Conservation (phyloP, 2,797 vertebrate species). For the Accipiter minullus region DNA sequence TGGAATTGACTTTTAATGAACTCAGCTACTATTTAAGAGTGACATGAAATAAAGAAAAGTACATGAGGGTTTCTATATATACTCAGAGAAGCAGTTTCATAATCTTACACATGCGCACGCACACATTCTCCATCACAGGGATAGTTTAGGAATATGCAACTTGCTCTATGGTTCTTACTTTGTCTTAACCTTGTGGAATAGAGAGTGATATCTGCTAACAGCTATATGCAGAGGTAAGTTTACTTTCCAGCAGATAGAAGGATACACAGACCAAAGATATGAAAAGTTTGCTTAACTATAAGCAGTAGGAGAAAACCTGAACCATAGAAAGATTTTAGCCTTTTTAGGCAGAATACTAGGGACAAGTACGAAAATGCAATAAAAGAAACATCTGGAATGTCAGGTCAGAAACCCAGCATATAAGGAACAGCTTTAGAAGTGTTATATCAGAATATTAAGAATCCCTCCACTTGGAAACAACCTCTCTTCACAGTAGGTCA, state of each 20-base stretch:
- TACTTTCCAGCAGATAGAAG: background rate
- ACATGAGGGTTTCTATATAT: background rate
- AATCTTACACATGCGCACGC: background rate
- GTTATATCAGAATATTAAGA: background rate
- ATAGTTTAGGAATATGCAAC: background rate
- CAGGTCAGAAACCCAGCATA: background rate
- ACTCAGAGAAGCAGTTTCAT: background rate
- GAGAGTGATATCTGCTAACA: background rate
- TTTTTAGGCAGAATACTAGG: background rate
- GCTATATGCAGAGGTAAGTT: background rate
- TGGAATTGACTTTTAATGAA: background rate
- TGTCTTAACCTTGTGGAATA: background rate
- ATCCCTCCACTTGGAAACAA: background rate
- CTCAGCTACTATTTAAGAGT: background rate
- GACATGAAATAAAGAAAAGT: background rate
- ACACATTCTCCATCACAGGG: background rate
- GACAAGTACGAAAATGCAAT: background rate
- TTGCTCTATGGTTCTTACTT: background rate
- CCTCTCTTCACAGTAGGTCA: conserved; percentile 6
- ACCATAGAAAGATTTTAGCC: background rate
- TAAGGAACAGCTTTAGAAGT: background rate
- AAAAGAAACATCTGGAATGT: conserved; percentile 47
- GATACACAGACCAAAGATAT: background rate
- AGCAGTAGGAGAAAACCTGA: background rate
- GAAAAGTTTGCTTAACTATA: background rate